Conservation (phyloP, 37 sponge, comb jelly and placozoan species). For the Aphrocallistes beatrix region DNA sequence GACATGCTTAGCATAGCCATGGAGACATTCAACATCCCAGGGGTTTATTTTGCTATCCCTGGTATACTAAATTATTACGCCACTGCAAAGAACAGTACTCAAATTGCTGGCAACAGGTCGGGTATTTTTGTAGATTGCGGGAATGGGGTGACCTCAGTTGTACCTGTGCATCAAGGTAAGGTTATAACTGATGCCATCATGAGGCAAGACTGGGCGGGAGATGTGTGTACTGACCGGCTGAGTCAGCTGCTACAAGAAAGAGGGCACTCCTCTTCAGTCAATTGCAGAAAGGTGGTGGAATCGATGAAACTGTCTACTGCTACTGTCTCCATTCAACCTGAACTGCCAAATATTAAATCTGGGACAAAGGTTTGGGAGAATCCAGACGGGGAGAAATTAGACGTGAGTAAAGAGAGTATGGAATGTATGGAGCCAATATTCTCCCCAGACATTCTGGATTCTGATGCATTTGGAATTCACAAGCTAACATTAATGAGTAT, state of each 20-base stretch:
- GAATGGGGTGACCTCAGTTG: neutral
- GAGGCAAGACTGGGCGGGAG: neutral
- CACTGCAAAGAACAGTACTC: neutral
- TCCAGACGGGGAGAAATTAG: neutral
- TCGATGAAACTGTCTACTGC: neutral
- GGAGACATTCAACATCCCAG: constrained; percentile 13
- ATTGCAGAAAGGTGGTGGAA: neutral
- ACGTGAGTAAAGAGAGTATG: neutral
- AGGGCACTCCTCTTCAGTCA: neutral
- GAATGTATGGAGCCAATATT: neutral
- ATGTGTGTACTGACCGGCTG: neutral
- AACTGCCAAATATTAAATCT: no score
- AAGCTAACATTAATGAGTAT: neutral
- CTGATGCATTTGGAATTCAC: neutral
- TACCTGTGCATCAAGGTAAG: neutral
- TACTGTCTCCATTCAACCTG: neutral
- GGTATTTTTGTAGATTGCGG: neutral
- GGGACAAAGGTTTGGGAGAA: no score
- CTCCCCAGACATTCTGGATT: neutral
- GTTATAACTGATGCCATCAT: neutral
- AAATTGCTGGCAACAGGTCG: neutral
- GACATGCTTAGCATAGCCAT: neutral
- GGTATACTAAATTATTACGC: constrained; percentile 1
- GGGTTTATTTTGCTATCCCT: neutral
- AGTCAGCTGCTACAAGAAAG: neutral